These are phyloP conservation scores for Microctonus brassicae DNA, from an alignment of 2,888 invertebrate genomes.

Conservation along the genomic window DNA sequence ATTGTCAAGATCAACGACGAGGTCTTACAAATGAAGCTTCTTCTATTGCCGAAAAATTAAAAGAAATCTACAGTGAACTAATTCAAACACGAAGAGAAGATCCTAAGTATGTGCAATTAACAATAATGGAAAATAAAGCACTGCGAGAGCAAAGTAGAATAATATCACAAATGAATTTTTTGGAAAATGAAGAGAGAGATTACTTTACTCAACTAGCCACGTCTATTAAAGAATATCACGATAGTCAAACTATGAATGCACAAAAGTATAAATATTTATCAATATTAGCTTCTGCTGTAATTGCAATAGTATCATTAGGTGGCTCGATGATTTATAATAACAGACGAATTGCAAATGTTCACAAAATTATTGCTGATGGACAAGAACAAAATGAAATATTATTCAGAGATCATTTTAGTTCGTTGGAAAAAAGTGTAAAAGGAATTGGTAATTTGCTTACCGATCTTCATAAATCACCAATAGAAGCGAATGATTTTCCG, in stretches of 20 bases:
- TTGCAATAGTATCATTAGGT: conserved; percentile 60
- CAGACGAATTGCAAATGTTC: conserved; percentile 56
- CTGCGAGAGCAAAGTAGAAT: conserved; percentile 61
- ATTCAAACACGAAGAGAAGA: conserved; percentile 63
- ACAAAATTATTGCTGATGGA: conserved; percentile 51
- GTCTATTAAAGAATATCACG: conserved; percentile 66
- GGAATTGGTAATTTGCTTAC: conserved; percentile 12
- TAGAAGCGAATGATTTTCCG: background rate
- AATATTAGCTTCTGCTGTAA: conserved; percentile 58
- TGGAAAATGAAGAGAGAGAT: conserved; percentile 64
- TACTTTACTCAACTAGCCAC: conserved; percentile 63
- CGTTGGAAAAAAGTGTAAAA: conserved; percentile 39
- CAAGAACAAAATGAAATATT: conserved; percentile 55
- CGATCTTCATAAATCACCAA: background rate
- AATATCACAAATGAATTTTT: conserved; percentile 49
- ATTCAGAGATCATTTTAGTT: conserved; percentile 46
- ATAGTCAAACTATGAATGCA: conserved; percentile 61
- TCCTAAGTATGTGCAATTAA: conserved; percentile 64
- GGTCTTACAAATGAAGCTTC: conserved; percentile 50
- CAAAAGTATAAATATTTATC: conserved; percentile 66
- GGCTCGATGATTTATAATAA: conserved; percentile 65
- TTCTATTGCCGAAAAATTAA: conserved; percentile 56
- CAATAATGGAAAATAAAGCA: conserved; percentile 62
- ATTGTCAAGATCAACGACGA: conserved; percentile 60
- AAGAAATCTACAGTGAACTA: conserved; percentile 62